Base-by-base conservation (phyloP, 2,113 vertebrate species). In the Triplophysa rosa region DNA sequence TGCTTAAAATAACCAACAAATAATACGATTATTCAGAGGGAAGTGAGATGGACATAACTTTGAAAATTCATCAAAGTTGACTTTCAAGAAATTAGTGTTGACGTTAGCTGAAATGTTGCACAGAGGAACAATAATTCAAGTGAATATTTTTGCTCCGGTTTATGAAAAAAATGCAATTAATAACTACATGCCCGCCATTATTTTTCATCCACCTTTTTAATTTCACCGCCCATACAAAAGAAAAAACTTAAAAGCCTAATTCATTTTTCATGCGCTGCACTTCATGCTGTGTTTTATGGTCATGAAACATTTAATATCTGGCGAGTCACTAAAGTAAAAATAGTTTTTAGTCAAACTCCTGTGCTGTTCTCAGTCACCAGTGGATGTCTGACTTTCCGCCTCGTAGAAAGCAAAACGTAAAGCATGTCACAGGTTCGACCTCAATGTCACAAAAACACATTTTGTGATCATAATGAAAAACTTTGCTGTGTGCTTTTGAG, bases 281-380 rank as follows among this genome's bases (percentile, higher is more conserved):
- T 74, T 64, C 19, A 61, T 19, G 33, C 42, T 23, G 16, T 56
- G 47, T 37, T 75, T 66, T 69, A 59, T 24, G 56, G 63, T n/a
- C 71, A 70, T 79, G n/a, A 82, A 84, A 75, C 61, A 80, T 80
- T 49, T 71, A 82, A 77, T 73, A 74, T 79, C 67, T 16, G 59
- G 62, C 63, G 24, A 33, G 49, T 79, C 65, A 66, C 21, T 10
- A 12, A 59, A 13, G 29, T 66, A 79, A 81, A 83, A 82, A 84
- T 84, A 82, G 70, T 64, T 77, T 23, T 13, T 6, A 16, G 49
- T 52, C 4, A 23, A 59, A 33, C 64, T 83, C 61, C 13, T 49
- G 47, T 49, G 49, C 62, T 70, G 52, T 68, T 45, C 10, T 14
- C 29, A 62, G n/a, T 61, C 40, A 0, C 24, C 0, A 2, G 59